Conservation (phyloP, 1,140 invertebrate species). For the Acyrthosiphon pisum region DNA sequence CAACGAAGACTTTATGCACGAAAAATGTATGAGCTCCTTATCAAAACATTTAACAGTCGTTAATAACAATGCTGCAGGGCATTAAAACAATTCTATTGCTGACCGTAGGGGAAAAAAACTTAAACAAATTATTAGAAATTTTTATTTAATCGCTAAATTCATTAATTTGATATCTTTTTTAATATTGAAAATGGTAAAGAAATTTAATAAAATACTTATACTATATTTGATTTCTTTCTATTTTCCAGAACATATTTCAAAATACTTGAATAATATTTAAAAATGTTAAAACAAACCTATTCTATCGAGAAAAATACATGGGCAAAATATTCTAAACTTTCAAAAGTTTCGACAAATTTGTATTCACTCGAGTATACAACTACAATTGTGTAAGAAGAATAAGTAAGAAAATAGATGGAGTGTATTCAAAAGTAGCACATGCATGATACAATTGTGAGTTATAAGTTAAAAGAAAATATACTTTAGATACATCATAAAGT, state of each 20-base stretch:
- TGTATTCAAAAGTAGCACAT: neutral
- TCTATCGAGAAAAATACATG: neutral
- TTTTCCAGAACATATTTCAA: neutral
- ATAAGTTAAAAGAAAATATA: neutral
- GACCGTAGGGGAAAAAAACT: neutral
- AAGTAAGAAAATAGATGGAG: slow-evolving; percentile 1
- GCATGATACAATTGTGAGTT: slow-evolving; percentile 7
- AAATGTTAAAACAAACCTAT: neutral
- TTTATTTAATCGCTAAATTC: too few species aligned
- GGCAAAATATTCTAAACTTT: neutral
- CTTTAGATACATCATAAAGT: neutral
- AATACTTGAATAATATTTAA: neutral
- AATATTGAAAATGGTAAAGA: neutral
- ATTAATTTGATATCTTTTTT: too few species aligned
- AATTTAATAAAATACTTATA: neutral
- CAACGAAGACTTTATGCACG: neutral
- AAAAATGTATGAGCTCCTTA: neutral
- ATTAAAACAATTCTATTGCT: neutral
- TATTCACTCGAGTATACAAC: neutral
- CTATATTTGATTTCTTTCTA: too few species aligned
- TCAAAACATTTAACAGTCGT: neutral
- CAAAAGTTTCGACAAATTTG: neutral
- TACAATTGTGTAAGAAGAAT: neutral
- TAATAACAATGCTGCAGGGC: neutral
- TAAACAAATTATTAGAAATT: neutral